These are phyloP conservation scores for Drosophila anomalipes DNA, from an alignment of 2,888 invertebrate genomes.

Conservation along the genomic window DNA sequence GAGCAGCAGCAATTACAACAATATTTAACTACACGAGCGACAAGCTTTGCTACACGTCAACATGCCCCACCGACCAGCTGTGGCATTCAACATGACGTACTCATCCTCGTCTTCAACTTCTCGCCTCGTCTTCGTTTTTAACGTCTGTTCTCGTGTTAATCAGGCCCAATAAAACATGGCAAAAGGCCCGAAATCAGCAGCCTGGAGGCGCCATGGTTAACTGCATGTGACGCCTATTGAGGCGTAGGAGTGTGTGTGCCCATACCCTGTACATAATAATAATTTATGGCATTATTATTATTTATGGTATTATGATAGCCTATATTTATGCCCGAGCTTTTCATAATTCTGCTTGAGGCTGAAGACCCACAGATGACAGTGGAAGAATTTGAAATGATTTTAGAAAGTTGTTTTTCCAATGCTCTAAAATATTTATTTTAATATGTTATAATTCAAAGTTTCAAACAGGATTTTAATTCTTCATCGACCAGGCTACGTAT, in stretches of 20 bases:
- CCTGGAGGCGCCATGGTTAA: slow-evolving; percentile 32
- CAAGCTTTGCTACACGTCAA: slow-evolving; percentile 22
- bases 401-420: neutral
- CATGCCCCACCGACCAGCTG: slow-evolving; percentile 19
- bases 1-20: slow-evolving; percentile 23
- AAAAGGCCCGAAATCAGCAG: slow-evolving; percentile 33
- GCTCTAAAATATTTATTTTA: neutral
- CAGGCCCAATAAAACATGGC: slow-evolving; percentile 69
- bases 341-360: neutral
- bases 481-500: neutral
- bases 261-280: neutral
- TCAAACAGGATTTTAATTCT: neutral
- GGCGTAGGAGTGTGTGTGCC: slow-evolving; percentile 3
- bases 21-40: slow-evolving; percentile 48
- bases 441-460: neutral
- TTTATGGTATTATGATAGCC: neutral
- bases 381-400: neutral
- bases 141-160: slow-evolving; percentile 37
- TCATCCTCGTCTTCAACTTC: neutral
- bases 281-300: neutral
- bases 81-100: slow-evolving; percentile 51
- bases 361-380: neutral
- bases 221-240: slow-evolving; percentile 8
- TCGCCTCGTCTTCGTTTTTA: neutral
- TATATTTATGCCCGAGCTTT: neutral